These are phyloP conservation scores for Rhabdophis nuchalis DNA, from an alignment of 2,797 vertebrate species.

Conservation along the genomic window DNA sequence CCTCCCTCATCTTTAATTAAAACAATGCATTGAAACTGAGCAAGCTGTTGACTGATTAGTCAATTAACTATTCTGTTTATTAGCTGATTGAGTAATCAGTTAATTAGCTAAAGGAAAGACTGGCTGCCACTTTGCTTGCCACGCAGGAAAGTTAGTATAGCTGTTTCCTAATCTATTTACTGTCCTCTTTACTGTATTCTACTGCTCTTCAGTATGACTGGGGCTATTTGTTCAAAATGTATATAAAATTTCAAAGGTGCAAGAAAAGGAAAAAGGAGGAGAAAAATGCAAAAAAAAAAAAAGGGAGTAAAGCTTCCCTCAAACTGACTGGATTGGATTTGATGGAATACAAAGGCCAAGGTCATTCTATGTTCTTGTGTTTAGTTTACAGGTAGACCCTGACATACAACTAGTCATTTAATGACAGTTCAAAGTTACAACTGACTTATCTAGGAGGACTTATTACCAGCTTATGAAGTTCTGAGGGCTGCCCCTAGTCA, in stretches of 20 bases:
- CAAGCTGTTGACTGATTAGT: conserved; percentile 27
- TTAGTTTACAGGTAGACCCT: not conserved
- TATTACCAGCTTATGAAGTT: not conserved
- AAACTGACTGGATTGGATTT: not conserved
- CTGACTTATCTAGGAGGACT: not conserved
- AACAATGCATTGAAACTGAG: conserved; percentile 16
- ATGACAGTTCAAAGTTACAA: not conserved
- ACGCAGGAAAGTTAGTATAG: not conserved
- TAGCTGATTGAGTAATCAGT: conserved; percentile 27
- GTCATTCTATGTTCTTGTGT: not conserved
- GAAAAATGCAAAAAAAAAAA: not conserved
- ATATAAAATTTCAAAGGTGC: not conserved
- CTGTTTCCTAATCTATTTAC: not conserved
- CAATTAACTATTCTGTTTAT: conserved; percentile 30
- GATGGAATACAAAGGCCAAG: not conserved
- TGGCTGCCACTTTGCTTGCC: not conserved
- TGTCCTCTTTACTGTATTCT: not conserved
- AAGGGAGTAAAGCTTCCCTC: not conserved
- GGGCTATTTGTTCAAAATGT: not conserved
- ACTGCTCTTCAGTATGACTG: not conserved
- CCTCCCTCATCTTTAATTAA: conserved; percentile 24
- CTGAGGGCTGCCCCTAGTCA: not conserved
- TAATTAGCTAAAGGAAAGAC: conserved; percentile 8
- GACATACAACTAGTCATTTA: not conserved
- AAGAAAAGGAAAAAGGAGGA: not conserved